Base-by-base conservation (phyloP, 2,888 invertebrate genomes). In the Calliopum simillimum region DNA sequence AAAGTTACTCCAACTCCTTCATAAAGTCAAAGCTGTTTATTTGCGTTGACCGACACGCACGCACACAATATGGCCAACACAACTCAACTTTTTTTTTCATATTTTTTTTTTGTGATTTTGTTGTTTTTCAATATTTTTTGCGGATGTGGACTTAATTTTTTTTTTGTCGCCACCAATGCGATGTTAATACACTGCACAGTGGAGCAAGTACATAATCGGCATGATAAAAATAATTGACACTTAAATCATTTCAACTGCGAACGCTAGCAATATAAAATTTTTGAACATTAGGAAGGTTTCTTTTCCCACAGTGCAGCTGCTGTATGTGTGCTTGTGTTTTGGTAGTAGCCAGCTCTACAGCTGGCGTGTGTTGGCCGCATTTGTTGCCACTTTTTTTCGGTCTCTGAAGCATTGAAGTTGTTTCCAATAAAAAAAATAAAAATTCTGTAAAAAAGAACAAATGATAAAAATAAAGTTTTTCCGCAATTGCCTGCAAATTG, bases 1-100 rank as follows among this genome's bases (percentile, higher is more conserved):
- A 46, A 49, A n/a, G 58, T 43, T 33, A 58, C 19, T 21, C 33
- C n/a, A 16, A 46, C 53, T 46, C 67, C 47, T 53, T 12, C 51
- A 11, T 53, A 11, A 43, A 14, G 51, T 25, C 12, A 23, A 21
- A 13, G 56, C 49, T 73, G 73, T 73, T 71, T 73, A 71, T 77
- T 76, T 75, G 76, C 72, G 79, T 74, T 73, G 73, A 69, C 73
- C 72, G 70, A 72, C 68, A 64, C 71, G 75, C 68, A 64, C 71
- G 75, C 76, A 77, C 77, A 74, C 78, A 78, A 75, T 76, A 76
- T 78, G 76, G 74, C 75, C 77, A 77, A 74, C 75, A 76, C 75
- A 76, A 75, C 69, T 77, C 70, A 69, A 72, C 69, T 74, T 74
- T 73, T 74, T 72, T 33, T 69, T 69, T 61, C 19, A 41, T 16